Percentiles rank a stretch among this genome's conserved stretches.
Conservation (phyloP, 2,888 invertebrate species). For the Drosophila mimica region DNA sequence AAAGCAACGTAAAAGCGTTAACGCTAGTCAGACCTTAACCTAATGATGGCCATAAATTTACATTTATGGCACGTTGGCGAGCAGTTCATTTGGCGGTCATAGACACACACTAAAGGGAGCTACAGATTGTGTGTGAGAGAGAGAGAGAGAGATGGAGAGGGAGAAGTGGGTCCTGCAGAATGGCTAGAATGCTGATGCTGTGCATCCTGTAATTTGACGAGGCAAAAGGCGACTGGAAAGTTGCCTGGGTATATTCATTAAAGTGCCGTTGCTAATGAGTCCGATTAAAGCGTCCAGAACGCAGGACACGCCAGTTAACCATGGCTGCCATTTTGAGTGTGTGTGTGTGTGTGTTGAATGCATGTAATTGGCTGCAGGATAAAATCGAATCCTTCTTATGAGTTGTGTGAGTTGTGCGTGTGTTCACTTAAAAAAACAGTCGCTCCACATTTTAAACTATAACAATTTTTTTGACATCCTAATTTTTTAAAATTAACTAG, state of each 20-base stretch:
- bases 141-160: background rate
- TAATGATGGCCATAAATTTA: constrained; percentile 73
- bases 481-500: background rate
- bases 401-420: constrained; percentile 10
- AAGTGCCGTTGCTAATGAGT: constrained; percentile 75
- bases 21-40: constrained; percentile 47
- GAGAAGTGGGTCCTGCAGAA: background rate
- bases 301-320: constrained; percentile 6
- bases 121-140: too few species aligned
- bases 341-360: constrained; percentile 9
- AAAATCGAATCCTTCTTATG: constrained; percentile 46
- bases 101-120: constrained; percentile 1
- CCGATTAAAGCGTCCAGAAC: constrained; percentile 63
- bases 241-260: constrained; percentile 64
- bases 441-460: background rate
- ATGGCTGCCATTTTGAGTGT: background rate
- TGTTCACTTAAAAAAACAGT: constrained; percentile 11
- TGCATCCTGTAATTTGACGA: constrained; percentile 45
- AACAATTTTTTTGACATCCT: background rate
- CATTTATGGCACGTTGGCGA: constrained; percentile 61
- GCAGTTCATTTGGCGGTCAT: constrained; percentile 61
- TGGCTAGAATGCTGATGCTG: constrained; percentile 16
- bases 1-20: constrained; percentile 30
- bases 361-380: constrained; percentile 60
- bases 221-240: constrained; percentile 14